A percentile compares a stretch with the other conserved stretches of the same genome.
Conservation (phyloP, 2,888 invertebrate species). For the Urechis unicinctus region DNA sequence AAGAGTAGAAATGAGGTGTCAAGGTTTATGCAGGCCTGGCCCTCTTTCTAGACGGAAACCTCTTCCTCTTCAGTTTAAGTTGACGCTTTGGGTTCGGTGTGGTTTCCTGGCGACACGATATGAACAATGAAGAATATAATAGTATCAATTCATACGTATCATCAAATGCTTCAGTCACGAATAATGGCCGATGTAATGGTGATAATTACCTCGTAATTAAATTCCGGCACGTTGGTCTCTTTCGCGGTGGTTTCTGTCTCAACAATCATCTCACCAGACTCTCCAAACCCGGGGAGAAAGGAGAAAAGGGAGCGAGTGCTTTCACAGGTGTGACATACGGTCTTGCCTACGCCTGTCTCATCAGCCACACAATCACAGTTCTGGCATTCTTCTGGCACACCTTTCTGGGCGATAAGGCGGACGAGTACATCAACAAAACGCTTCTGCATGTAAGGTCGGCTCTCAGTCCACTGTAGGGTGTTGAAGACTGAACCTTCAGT, state of each 20-base stretch:
- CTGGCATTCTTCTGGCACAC: constrained; percentile 48
- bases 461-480: constrained; percentile 43
- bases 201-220: neutral
- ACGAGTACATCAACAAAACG: constrained; percentile 46
- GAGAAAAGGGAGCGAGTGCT: neutral
- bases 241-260: too few relatives aligned
- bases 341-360: constrained; percentile 44
- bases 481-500: constrained; percentile 67
- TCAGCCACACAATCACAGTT: constrained; percentile 51
- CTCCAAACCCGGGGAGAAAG: neutral
- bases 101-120: neutral
- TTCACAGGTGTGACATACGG: constrained; percentile 43
- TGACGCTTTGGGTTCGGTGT: neutral
- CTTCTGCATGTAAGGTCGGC: constrained; percentile 30
- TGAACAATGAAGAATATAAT: too few relatives aligned
- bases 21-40: too few relatives aligned
- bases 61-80: neutral
- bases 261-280: neutral
- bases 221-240: neutral
- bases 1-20: too few relatives aligned
- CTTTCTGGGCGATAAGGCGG: constrained; percentile 37
- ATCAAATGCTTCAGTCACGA: too few relatives aligned
- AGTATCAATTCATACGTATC: neutral
- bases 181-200: too few relatives aligned
- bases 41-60: too few relatives aligned